Conservation (phyloP, 2,888 invertebrate genomes). For the Glaucopsyche alexis region DNA sequence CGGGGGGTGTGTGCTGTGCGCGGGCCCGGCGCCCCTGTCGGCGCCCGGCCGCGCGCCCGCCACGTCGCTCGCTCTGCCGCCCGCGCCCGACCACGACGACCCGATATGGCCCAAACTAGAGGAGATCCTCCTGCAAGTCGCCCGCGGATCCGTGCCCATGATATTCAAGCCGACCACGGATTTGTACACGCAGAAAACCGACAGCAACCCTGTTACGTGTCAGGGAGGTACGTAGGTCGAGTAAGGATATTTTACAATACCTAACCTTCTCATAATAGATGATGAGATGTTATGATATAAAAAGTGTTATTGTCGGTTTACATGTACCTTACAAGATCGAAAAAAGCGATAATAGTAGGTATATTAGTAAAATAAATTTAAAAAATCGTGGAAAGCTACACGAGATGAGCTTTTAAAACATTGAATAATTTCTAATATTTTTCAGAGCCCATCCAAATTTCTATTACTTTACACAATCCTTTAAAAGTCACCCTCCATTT, state of each 20-base stretch:
- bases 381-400: no score
- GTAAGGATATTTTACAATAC: no score
- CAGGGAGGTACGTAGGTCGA: slow-evolving; percentile 79
- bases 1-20: slow-evolving; percentile 83
- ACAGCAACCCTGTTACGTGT: slow-evolving; percentile 85
- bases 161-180: slow-evolving; percentile 89
- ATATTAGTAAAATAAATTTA: no score
- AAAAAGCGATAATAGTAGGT: no score
- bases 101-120: slow-evolving; percentile 86
- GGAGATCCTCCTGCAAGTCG: slow-evolving; percentile 86
- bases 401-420: no score
- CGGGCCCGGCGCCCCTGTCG: slow-evolving; percentile 79
- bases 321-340: no score
- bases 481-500: slow-evolving; percentile 85
- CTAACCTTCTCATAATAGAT: no score
- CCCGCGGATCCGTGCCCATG: slow-evolving; percentile 84
- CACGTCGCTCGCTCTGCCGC: slow-evolving; percentile 67
- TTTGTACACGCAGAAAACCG: slow-evolving; percentile 84
- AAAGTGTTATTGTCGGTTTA: no score
- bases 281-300: no score
- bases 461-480: slow-evolving; percentile 87
- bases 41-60: slow-evolving; percentile 79
- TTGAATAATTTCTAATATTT: slow-evolving; percentile 29
- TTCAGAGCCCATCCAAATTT: slow-evolving; percentile 89
- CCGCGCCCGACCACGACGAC: slow-evolving; percentile 49